Conservation (phyloP, 1,140 invertebrate genomes). For the Drosophila malerkotliana region DNA sequence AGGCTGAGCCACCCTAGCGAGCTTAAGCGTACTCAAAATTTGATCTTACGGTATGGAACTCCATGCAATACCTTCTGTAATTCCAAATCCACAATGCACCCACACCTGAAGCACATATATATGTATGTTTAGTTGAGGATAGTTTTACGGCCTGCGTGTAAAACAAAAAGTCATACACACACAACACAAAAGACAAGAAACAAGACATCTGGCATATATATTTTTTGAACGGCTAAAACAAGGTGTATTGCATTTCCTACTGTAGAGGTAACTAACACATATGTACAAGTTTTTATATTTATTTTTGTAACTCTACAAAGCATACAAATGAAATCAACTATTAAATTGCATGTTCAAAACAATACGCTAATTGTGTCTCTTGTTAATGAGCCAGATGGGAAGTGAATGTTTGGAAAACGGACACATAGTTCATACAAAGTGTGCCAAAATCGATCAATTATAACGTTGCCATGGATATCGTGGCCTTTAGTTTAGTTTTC, state of each 20-base stretch:
- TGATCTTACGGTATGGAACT: conserved; percentile 15
- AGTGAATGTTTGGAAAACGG: not conserved
- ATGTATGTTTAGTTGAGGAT: conserved; percentile 16
- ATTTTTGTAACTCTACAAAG: conserved; percentile 77
- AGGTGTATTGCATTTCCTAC: conserved; percentile 71
- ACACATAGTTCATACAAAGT: not conserved
- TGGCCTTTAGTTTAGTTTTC: not conserved
- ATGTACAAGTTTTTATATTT: conserved; percentile 82
- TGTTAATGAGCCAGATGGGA: not conserved
- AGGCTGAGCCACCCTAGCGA: conserved; percentile 45
- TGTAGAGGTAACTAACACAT: conserved; percentile 75
- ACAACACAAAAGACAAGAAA: conserved; percentile 54
- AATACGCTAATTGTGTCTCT: conserved; percentile 11
- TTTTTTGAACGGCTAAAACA: conserved; percentile 30
- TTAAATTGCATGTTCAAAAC: conserved; percentile 73
- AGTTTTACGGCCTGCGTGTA: conserved; percentile 33
- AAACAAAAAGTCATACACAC: conserved; percentile 19
- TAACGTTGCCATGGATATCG: not conserved
- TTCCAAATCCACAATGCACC: conserved; percentile 26
- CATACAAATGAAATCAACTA: conserved; percentile 58
- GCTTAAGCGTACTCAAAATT: conserved; percentile 44
- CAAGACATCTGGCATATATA: conserved; percentile 58
- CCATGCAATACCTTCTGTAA: conserved; percentile 13
- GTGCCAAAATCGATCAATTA: not conserved
- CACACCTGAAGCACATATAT: conserved; percentile 15